phyloP scores from a whole-genome alignment of 2,888 invertebrate species.

The Automeris io region DNA sequence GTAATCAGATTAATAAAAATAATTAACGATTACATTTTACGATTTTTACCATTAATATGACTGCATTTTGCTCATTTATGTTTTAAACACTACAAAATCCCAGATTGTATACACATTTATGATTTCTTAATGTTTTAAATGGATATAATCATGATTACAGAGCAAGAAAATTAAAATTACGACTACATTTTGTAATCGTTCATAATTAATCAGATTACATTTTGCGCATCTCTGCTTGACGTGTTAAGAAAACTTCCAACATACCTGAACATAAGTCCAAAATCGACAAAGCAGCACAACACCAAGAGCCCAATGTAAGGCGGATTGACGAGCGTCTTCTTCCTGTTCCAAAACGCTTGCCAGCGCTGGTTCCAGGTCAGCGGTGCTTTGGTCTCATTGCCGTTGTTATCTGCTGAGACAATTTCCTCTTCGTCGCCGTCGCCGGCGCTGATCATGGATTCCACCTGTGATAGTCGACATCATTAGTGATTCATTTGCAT shows the following conservation, averaged over 20 bases:
- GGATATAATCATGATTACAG: no score
- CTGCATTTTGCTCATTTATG: no score
- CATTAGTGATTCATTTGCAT: no score
- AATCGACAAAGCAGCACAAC: slow-evolving; percentile 77
- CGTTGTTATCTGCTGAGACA: slow-evolving; percentile 61
- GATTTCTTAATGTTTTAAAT: no score
- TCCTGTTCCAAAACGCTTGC: slow-evolving; percentile 63
- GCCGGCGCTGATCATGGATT: slow-evolving; percentile 62
- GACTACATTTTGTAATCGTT: no score
- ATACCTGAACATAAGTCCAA: slow-evolving; percentile 79
- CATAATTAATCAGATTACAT: no score
- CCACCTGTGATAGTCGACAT: slow-evolving; percentile 44
- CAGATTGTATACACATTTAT: no score
- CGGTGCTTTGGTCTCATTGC: slow-evolving; percentile 61
- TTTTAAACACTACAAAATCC: no score
- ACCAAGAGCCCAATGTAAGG: slow-evolving; percentile 73
- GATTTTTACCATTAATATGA: no score
- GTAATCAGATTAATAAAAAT: no score
- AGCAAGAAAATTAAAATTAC: no score
- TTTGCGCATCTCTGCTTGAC: background rate
- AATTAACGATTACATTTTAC: no score
- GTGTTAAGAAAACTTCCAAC: background rate
- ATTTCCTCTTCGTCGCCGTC: slow-evolving; percentile 63
- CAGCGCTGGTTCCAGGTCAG: slow-evolving; percentile 61
- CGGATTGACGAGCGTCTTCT: slow-evolving; percentile 69